Evolutionary conservation across 2,797 vertebrate genomes (phyloP), one percentile per base, ranked within the genome.

Genomic region (Dromococcyx pavoninus): DNA sequence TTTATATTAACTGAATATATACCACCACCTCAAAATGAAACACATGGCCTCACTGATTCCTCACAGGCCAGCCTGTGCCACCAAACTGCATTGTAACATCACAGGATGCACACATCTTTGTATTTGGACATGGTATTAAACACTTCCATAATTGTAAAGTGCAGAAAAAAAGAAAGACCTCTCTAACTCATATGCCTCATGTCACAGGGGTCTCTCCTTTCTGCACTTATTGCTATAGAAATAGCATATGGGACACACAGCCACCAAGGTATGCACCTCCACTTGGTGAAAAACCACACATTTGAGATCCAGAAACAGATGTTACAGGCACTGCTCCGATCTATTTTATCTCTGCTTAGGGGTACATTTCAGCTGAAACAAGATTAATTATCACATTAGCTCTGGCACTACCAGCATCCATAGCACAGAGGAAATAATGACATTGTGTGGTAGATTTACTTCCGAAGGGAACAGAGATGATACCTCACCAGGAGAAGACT

Each of bases 51-150:
- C 46, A 16, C 58, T 4, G 23, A 22, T 39, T 30, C 69, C 54
- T 61, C 37, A 7, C 43, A 19, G n/a, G n/a, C 23, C 14, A 16
- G n/a, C 22, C 21, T 6, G 41, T 46, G 33, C 54, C 46, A 66
- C 33, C 66, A 8, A 54, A 35, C 46, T 30, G 35, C 44, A 11
- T 0, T 37, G n/a, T 18, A 33, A 48, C 23, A 14, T 56, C 67
- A 56, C 11, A n/a, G 69, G 17, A 23, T 11, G 11, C 51, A 37
- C 28, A 30, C 5, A 8, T 13, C 69, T 69, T n/a, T 62, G 6
- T 17, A 14, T 32, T 41, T 74, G 2, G 2, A 27, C 0, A 0
- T 33, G 17, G 13, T 10, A 53, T 18, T 28, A 33, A 37, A 87
- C 35, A 43, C 13, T 12, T 21, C 10, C 23, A 25, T 17, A 44